Evolutionary conservation across 2,888 invertebrate genomes (phyloP), one percentile per base, ranked within the genome.

Genomic region (Dicycla oo): DNA sequence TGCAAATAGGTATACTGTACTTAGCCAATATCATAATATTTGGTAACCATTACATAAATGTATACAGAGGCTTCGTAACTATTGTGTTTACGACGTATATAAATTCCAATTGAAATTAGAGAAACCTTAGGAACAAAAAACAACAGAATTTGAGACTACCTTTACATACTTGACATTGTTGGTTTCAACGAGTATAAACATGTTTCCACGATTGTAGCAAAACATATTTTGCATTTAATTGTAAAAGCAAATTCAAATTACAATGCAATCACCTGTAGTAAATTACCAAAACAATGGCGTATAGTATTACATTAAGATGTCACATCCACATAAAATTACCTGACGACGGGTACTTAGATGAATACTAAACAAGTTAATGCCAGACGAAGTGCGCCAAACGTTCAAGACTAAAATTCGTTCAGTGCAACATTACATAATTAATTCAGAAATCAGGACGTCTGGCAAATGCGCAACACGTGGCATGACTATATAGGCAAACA

Each of bases 371-470:
- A 51, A 45, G 51, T 49, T 26, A 62, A 30, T 49, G 20, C 30
- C 49, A 49, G 54, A 61, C 60, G 60, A 54, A 38, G 7, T 71
- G 18, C 34, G 30, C 74, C n/a, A 62, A 51, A 20, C 51, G 11
- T 30, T 38, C 40, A 62, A 51, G 40, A 79, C 30, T 57, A 34
- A 57, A 79, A 40, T 63, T n/a, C n/a, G n/a, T n/a, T n/a, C n/a
- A n/a, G n/a, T n/a, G n/a, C 40, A 62, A 30, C 45, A 73, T 51
- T 23, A n/a, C n/a, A n/a, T n/a, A 73, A 79, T 79, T 73, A n/a
- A 58, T 63, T 58, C 47, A 26, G 30, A 34, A 58, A 58, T 38
- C 47, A 64, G 47, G 34, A 60, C 47, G 43, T 38, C 67, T 80
- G 61, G 76, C 47, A 53, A 53, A 57, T 56, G 40, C 20, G 23